Evolutionary conservation across 2,888 invertebrate species (phyloP), one percentile per base, ranked within the genome.

Genomic region (Trissolcus brochymenae): DNA sequence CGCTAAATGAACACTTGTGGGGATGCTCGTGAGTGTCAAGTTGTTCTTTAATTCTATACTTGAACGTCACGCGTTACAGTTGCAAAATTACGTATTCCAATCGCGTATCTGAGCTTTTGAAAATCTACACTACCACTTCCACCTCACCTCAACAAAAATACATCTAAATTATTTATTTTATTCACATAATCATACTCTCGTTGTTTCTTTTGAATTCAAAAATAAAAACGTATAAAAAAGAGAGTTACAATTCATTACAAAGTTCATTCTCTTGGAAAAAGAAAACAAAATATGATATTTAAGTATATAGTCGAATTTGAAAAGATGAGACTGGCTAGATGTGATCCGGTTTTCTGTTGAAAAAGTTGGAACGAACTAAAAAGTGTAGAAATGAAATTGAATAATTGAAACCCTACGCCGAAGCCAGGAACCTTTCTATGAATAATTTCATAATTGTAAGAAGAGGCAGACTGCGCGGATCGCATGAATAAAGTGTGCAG

Each of bases 1-100:
- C 71, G 57, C 64, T 57, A 71, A 71, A 71, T 71, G 71, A 64
- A 71, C 71, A 64, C 51, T 64, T 64, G 71, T 41, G 57, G 64
- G 29, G 51, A 49, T 53, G 56, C 70, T 70, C 46, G 57, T 19
- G 57, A 71, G 56, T 67, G 66, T 67, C 66, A 51, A 57, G 57
- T 46, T 51, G 41, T 66, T 66, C 64, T 65, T 65, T 55, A 65
- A 55, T 65, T 65, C 55, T 17, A 55, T 7, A 29, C 55, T 46
- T 4, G 17, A 55, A 41, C 55, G 46, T 55, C 55, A 65, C 55
- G 29, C 41, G 54, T 64, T 25, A 46, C 29, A 29, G 19, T 13
- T 55, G 25, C 54, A 49, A 64, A 16, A 29, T 46, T 25, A 29
- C 29, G 17, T 46, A 65, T 61, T 61, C 16, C 11, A 51, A 61